Evolutionary conservation across 2,797 vertebrate species (phyloP).

Genomic region (Aeoliscus strigatus): DNA sequence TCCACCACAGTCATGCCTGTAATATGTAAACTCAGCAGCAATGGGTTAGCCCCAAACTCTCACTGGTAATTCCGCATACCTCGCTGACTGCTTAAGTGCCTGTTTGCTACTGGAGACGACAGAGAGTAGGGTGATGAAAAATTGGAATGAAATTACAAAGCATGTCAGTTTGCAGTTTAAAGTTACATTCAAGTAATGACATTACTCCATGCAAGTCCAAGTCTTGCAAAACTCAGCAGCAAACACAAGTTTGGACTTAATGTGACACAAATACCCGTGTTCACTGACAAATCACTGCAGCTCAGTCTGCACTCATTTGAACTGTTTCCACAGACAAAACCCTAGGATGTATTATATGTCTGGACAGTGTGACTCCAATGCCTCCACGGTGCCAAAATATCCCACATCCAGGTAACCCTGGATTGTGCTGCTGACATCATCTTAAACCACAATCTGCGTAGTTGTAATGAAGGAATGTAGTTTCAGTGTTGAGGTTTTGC

Average conservation of each 20-base stretch:
- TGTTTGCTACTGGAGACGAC: conserved; percentile 29
- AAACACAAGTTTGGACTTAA: too few relatives aligned
- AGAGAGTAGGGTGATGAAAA: conserved; percentile 10
- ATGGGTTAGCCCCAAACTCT: conserved; percentile 44
- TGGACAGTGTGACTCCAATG: too few relatives aligned
- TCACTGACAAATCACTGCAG: neutral
- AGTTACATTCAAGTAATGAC: neutral
- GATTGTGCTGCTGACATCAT: too few relatives aligned
- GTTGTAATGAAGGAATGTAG: too few relatives aligned
- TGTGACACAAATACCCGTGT: neutral
- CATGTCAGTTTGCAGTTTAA: conserved; percentile 9
- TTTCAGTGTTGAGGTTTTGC: too few relatives aligned
- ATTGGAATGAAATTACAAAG: conserved; percentile 8
- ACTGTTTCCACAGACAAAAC: too few relatives aligned
- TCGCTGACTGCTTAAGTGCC: conserved; percentile 30
- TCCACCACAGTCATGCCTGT: conserved; percentile 46
- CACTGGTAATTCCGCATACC: conserved; percentile 28
- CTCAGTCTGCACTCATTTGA: neutral
- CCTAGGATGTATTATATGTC: too few relatives aligned
- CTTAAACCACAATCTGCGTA: too few relatives aligned
- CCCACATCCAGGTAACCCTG: too few relatives aligned
- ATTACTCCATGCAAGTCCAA: too few relatives aligned
- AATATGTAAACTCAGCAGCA: conserved; percentile 45
- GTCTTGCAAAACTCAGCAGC: too few relatives aligned
- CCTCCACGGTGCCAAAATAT: too few relatives aligned